Evolutionary conservation across 2,797 vertebrate species (phyloP), one percentile per base, ranked within the genome.

Genomic region (Pelodytes ibericus): DNA sequence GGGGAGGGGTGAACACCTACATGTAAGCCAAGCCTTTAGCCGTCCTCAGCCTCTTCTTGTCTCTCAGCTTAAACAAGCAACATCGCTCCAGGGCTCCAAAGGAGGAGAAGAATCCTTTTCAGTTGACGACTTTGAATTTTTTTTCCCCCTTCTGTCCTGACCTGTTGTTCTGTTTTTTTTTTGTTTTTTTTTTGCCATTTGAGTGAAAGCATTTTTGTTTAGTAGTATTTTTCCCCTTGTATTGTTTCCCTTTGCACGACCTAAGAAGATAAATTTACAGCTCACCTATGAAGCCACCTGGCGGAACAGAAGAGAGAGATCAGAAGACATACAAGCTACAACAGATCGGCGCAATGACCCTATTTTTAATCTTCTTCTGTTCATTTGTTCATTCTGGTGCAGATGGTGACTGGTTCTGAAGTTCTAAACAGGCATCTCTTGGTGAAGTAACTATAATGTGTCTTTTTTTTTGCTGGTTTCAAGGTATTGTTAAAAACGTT

Each of bases 1-100:
- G 72, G 92, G 93, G 92, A 89, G 91, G 91, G 89, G 86, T 84
- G 80, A 24, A 80, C 84, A 85, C 82, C 86, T 92, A 87, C 92
- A 89, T 93, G 92, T 94, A 94, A 93, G 90, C 90, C 89, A 94
- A 97, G 92, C 94, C 90, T 88, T 89, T 91, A 93, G 84, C 93
- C 94, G 87, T 93, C 89, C 92, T 86, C 94, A 83, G 90, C 86
- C 96, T 95, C 94, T 96, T 90, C 91, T 88, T 91, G 91, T 82
- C 85, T 69, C 92, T 91, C 89, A 90, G 91, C 94, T 94, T 91
- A 92, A 91, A 87, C 85, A 87, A 84, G 90, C 87, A 84, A 81
- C 88, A 86, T 81, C 79, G 72, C 87, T 68, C 80, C 80, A 77
- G 86, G 80, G 89, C 83, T 83, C 84, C 66, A 79, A 79, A 75